Conservation (phyloP, 2,888 invertebrate genomes). For the Melanotus villosus region DNA sequence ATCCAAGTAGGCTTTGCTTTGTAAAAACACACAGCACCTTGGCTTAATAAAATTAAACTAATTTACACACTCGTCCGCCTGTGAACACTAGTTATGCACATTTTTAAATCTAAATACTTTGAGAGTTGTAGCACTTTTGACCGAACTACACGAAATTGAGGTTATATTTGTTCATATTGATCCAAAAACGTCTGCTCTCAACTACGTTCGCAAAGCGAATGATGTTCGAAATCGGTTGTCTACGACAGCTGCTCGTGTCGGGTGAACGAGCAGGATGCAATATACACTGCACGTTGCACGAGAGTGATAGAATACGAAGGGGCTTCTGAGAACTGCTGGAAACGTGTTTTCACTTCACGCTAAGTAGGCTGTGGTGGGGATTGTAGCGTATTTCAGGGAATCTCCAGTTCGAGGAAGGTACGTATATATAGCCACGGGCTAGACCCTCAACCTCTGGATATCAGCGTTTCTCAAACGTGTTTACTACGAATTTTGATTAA, state of each 20-base stretch:
- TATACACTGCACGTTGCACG: constrained; percentile 36
- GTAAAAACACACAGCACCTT: constrained; percentile 9
- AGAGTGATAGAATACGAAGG: constrained; percentile 40
- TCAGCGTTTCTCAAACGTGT: constrained; percentile 37
- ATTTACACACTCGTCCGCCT: constrained; percentile 35
- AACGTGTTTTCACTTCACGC: constrained; percentile 67
- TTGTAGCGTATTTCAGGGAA: constrained; percentile 65
- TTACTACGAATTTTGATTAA: background rate
- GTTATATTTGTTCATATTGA: constrained; percentile 53
- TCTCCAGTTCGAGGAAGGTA: constrained; percentile 64
- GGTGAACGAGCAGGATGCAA: constrained; percentile 38
- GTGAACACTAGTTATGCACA: constrained; percentile 25
- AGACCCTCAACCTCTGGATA: constrained; percentile 50
- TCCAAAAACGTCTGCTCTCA: constrained; percentile 49
- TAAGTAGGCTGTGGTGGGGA: constrained; percentile 55
- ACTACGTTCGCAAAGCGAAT: constrained; percentile 48
- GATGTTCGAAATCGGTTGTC: constrained; percentile 47
- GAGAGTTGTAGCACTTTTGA: background rate
- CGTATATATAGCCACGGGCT: constrained; percentile 54
- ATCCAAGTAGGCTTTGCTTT: constrained; percentile 13
- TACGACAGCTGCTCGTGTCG: constrained; percentile 49
- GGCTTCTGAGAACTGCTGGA: constrained; percentile 63
- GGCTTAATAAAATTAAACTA: background rate
- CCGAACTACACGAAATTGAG: constrained; percentile 52
- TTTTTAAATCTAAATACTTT: constrained; percentile 5